Conservation (phyloP, 2,888 invertebrate genomes). For the Cephus rjabovi region DNA sequence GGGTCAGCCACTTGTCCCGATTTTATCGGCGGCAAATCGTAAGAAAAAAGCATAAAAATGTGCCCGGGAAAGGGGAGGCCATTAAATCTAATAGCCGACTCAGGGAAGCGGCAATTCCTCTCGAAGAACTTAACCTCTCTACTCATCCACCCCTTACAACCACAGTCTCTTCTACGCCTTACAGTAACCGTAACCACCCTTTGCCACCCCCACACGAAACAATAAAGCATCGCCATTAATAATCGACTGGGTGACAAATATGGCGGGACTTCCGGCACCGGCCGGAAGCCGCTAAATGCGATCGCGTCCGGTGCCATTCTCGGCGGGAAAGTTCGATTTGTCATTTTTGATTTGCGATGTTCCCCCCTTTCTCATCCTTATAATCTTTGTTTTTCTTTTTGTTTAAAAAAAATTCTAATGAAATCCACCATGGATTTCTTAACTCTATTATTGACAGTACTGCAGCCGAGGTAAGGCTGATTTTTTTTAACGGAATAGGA, state of each 20-base stretch:
- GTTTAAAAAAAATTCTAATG: neutral
- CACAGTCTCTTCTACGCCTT: neutral
- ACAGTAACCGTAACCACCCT: neutral
- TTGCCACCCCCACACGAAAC: slow-evolving; percentile 32
- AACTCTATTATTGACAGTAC: neutral
- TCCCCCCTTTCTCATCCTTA: neutral
- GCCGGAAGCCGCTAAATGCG: slow-evolving; percentile 54
- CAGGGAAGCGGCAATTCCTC: slow-evolving; percentile 32
- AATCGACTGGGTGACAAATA: slow-evolving; percentile 56
- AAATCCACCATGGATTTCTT: neutral
- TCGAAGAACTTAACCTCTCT: slow-evolving; percentile 20
- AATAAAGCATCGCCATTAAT: slow-evolving; percentile 48
- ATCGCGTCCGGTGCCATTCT: slow-evolving; percentile 11
- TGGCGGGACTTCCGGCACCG: slow-evolving; percentile 55
- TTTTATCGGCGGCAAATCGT: slow-evolving; percentile 27
- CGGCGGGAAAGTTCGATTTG: slow-evolving; percentile 24
- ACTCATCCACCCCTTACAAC: neutral
- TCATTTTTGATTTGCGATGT: slow-evolving; percentile 31
- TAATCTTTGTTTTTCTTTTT: neutral
- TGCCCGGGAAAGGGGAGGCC: slow-evolving; percentile 13
- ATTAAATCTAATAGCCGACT: slow-evolving; percentile 57
- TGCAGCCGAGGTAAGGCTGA: neutral
- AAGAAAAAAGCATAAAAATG: slow-evolving; percentile 9
- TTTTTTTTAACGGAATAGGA: neutral
- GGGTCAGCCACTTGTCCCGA: slow-evolving; percentile 17